Base-by-base conservation (phyloP, 1,140 invertebrate species). In the Cataglyphis hispanica region DNA sequence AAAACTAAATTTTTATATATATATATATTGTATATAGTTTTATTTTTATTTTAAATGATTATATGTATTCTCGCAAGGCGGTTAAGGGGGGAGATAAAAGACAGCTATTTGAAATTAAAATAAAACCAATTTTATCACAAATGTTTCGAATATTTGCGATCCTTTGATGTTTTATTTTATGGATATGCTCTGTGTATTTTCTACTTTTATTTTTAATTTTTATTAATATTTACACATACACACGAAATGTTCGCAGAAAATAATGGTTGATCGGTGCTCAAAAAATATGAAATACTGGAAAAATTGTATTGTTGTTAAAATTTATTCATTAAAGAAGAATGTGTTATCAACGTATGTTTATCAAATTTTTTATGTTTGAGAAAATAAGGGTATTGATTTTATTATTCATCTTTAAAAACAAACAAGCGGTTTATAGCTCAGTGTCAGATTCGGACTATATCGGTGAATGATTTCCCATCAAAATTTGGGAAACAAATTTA, bases 21-120 rank as follows among this genome's bases (percentile, higher is more conserved):
- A 43, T 46, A 46, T 46, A 16, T 46, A 16, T 46, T 31, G 40
- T 11, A 43, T 43, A 16, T 16, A 11, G 2, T 16, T 46, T 46
- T 16, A 46, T 13, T 46, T 46, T 46, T 46, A 46, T 46, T 46
- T 46, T 16, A 93, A 93, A 93, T 92, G 92, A 92, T 93, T 1
- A 31, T 31, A 31, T 93, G 93, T 87, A 69, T 72, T 67, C 66
- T 86, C 67, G 64, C 91, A 83, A 85, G 67, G 58, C 84, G 87
- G 89, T 89, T 92, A 91, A 93, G 90, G 88, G 87, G 83, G 84
- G 90, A 92, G 91, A 93, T 93, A 93, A 89, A 87, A 85, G 81
- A 89, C 76, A 88, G 88, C 74, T 66, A 77, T 85, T 77, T 81
- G 53, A 69, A 63, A 69, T 77, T 25, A 58, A 61, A 90, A 89